Evolutionary conservation across 2,797 vertebrate genomes (phyloP).

Genomic region (Enteromius afrohamiltoni): DNA sequence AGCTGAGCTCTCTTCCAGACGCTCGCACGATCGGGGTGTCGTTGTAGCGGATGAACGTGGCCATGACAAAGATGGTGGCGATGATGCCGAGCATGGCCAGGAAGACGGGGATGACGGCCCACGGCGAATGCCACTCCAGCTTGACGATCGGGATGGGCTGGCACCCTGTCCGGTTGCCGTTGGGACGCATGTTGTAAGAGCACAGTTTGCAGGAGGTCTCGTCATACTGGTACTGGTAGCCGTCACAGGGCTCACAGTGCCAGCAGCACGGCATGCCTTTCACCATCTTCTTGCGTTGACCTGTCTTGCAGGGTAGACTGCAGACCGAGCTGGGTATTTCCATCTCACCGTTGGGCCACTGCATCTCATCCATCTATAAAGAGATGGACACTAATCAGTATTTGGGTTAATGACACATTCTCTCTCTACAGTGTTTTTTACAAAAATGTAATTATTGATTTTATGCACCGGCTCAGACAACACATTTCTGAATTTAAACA

Average conservation of each 20-base stretch:
- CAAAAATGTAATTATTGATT: neutral
- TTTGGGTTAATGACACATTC: neutral
- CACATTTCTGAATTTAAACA: neutral
- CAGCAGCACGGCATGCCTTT: conserved; percentile 98
- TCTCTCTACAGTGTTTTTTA: neutral
- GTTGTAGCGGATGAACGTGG: conserved; percentile 94
- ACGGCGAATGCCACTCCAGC: conserved; percentile 98
- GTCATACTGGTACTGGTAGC: conserved; percentile 95
- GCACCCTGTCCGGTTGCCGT: conserved; percentile 91
- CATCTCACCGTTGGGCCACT: conserved; percentile 89
- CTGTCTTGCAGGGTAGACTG: conserved; percentile 91
- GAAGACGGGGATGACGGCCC: conserved; percentile 96
- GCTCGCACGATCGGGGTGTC: conserved; percentile 98
- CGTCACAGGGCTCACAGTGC: conserved; percentile 95
- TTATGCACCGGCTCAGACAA: neutral
- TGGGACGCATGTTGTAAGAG: conserved; percentile 90
- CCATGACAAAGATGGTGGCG: conserved; percentile 97
- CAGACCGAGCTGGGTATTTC: conserved; percentile 91
- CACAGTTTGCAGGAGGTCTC: conserved; percentile 94
- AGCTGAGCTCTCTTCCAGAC: conserved; percentile 95
- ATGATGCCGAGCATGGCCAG: conserved; percentile 97
- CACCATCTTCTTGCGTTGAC: conserved; percentile 95
- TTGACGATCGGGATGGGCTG: conserved; percentile 96
- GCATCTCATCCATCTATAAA: conserved; percentile 93
- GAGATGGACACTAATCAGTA: neutral